phyloP scores from a whole-genome alignment of 2,797 vertebrate genomes.

The Sebastes goodei region DNA sequence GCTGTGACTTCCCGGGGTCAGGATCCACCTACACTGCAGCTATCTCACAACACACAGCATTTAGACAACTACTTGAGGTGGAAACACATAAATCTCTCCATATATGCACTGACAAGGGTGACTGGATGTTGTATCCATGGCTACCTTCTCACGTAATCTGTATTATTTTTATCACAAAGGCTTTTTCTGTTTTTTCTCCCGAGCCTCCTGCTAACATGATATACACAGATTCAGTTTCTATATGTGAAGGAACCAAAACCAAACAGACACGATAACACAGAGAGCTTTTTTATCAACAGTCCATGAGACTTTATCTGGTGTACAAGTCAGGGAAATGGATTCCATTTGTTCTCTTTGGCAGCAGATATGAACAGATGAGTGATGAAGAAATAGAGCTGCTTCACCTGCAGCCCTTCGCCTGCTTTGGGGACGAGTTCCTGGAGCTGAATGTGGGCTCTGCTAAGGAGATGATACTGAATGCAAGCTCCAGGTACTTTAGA shows the following conservation, averaged over 20 bases:
- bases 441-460: not conserved
- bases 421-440: not conserved
- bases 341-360: not conserved
- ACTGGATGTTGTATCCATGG: constrained; percentile 80
- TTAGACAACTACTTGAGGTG: constrained; percentile 74
- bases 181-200: constrained; percentile 47
- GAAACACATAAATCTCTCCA: constrained; percentile 75
- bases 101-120: constrained; percentile 73
- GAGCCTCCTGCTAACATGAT: constrained; percentile 57
- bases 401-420: not conserved
- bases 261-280: not conserved
- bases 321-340: not conserved
- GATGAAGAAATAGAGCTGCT: not conserved
- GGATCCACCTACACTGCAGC: constrained; percentile 73
- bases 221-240: constrained; percentile 42
- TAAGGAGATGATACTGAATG: not conserved
- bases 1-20: constrained; percentile 71
- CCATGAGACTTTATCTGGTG: not conserved
- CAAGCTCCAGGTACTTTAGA: not conserved
- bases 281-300: not conserved
- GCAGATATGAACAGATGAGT: not conserved
- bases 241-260: constrained; percentile 37
- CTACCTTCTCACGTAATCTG: constrained; percentile 75
- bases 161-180: constrained; percentile 79
- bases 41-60: constrained; percentile 72